A percentile compares a stretch with the other conserved stretches of the same genome.
Conservation (phyloP, 2,888 invertebrate genomes). For the Papilio protenor region DNA sequence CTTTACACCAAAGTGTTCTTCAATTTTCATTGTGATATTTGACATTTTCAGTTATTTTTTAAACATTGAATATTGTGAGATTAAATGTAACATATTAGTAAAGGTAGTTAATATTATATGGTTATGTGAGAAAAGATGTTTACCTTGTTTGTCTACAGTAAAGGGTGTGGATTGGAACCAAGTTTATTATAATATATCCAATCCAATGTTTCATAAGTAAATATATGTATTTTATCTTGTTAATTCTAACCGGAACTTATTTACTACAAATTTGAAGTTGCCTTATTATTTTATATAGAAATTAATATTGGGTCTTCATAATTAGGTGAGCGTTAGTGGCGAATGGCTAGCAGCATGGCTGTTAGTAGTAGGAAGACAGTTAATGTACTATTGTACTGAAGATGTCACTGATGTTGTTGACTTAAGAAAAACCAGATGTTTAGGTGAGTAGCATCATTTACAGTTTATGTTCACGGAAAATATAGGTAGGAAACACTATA, state of each 20-base stretch:
- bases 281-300: not conserved
- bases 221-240: too few species aligned
- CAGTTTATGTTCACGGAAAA: not conserved
- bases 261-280: not conserved
- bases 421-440: conserved; percentile 91
- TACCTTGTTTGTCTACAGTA: too few species aligned
- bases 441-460: conserved; percentile 82
- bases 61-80: too few species aligned
- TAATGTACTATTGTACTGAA: conserved; percentile 84
- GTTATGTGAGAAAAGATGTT: too few species aligned
- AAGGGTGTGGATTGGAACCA: too few species aligned
- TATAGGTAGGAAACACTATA: not conserved
- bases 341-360: conserved; percentile 93
- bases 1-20: too few species aligned
- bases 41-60: too few species aligned
- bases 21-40: too few species aligned
- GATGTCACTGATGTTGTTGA: conserved; percentile 86
- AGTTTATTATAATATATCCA: too few species aligned
- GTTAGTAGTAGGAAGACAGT: conserved; percentile 87
- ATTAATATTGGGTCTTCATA: conserved; percentile 9
- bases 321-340: conserved; percentile 88
- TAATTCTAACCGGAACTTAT: not conserved
- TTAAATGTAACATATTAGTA: too few species aligned
- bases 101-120: too few species aligned
- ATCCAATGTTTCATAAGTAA: too few species aligned